Percentiles rank a stretch among this genome's conserved stretches.
Evolutionary conservation across 1,140 invertebrate genomes (phyloP).

Genomic region (Leptinotarsa texana): DNA sequence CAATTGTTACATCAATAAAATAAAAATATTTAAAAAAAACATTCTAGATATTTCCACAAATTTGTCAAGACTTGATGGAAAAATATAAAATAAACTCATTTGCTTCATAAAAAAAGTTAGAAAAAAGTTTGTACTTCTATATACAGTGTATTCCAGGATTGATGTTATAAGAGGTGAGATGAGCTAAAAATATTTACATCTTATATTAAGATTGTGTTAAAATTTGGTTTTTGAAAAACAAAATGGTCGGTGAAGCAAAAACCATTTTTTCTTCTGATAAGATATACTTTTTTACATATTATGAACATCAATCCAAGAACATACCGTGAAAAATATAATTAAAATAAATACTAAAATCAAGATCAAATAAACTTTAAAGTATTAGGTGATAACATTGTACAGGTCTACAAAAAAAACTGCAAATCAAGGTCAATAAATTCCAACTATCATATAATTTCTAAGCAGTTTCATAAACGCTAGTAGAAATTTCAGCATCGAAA

Average conservation of each 20-base stretch:
- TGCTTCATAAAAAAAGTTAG: conserved; percentile 23
- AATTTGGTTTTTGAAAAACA: too few relatives aligned
- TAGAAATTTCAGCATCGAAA: not conserved
- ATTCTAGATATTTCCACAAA: conserved; percentile 33
- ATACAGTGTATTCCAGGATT: not conserved
- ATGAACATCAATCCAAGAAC: too few relatives aligned
- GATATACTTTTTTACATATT: too few relatives aligned
- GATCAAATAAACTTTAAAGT: conserved; percentile 10
- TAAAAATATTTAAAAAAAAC: conserved; percentile 38
- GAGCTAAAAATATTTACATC: too few relatives aligned
- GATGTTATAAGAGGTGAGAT: too few relatives aligned
- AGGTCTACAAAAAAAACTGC: not conserved
- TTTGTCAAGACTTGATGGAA: not conserved
- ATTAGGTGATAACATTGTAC: not conserved
- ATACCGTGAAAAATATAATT: conserved; percentile 28
- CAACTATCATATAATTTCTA: not conserved
- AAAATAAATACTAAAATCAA: conserved; percentile 36
- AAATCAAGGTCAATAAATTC: not conserved
- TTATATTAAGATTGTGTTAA: too few relatives aligned
- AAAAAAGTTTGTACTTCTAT: conserved; percentile 34
- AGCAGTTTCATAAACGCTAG: not conserved
- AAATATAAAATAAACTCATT: conserved; percentile 6
- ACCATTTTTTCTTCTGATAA: too few relatives aligned
- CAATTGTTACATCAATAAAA: conserved; percentile 37
- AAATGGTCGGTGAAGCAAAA: too few relatives aligned